Conservation (phyloP, 2,888 invertebrate species). For the Antheraea yamamai region DNA sequence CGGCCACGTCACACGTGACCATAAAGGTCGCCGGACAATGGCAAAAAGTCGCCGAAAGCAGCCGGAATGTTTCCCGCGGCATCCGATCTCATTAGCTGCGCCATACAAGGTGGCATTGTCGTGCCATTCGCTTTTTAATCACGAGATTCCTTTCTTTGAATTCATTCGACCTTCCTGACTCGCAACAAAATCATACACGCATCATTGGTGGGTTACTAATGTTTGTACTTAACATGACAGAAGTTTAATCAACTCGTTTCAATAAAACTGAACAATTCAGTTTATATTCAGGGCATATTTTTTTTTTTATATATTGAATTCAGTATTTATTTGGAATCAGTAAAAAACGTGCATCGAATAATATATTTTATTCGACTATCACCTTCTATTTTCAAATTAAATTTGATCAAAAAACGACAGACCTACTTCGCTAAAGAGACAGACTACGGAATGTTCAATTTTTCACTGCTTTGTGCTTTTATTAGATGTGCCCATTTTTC, state of each 20-base stretch:
- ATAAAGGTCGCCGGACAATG: constrained; percentile 23
- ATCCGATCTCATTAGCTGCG: constrained; percentile 49
- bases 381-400: no score
- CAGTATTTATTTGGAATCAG: no score
- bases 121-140: constrained; percentile 27
- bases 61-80: constrained; percentile 37
- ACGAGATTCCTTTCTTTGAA: constrained; percentile 11
- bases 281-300: no score
- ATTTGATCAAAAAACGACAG: no score
- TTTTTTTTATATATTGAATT: no score
- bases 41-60: constrained; percentile 33
- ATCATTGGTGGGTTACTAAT: neutral
- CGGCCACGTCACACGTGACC: constrained; percentile 7
- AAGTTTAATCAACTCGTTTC: neutral
- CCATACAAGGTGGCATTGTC: constrained; percentile 54
- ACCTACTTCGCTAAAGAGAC: no score
- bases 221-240: neutral
- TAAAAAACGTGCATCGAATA: no score
- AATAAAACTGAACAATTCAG: no score
- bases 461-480: no score
- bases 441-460: no score
- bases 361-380: no score
- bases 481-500: no score
- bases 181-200: neutral
- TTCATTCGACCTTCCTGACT: constrained; percentile 13